Percentiles rank a stretch among this genome's conserved stretches.
Conservation (phyloP, 2,888 invertebrate genomes). For the Xiphydria camelus region DNA sequence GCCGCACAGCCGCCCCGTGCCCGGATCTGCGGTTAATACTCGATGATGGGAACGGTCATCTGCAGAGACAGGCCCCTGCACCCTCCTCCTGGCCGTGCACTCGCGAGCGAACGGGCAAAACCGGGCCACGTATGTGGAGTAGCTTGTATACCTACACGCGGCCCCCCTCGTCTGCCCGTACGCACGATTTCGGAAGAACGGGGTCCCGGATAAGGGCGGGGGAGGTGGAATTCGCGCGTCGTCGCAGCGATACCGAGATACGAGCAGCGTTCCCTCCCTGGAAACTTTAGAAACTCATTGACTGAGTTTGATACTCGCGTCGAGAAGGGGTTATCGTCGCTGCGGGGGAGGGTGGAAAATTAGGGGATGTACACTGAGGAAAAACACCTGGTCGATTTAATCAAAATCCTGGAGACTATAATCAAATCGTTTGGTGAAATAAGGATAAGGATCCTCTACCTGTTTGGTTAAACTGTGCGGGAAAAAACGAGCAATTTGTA, state of each 20-base stretch:
- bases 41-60: slow-evolving; percentile 59
- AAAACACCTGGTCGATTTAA: too few relatives aligned
- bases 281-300: too few relatives aligned
- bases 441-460: too few relatives aligned
- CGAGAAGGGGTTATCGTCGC: slow-evolving; percentile 29
- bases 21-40: slow-evolving; percentile 58
- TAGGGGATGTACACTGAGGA: slow-evolving; percentile 17
- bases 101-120: slow-evolving; percentile 46
- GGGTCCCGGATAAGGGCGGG: too few relatives aligned
- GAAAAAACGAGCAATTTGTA: too few relatives aligned
- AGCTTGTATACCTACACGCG: slow-evolving; percentile 29
- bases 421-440: too few relatives aligned
- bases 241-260: slow-evolving; percentile 27
- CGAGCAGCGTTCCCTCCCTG: slow-evolving; percentile 19
- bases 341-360: slow-evolving; percentile 19
- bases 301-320: slow-evolving; percentile 48
- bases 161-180: too few relatives aligned
- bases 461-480: too few relatives aligned
- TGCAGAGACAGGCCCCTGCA: slow-evolving; percentile 54
- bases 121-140: slow-evolving; percentile 47
- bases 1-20: slow-evolving; percentile 45
- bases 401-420: too few relatives aligned
- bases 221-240: slow-evolving; percentile 1
- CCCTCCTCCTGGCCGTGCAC: slow-evolving; percentile 28
- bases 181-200: too few relatives aligned